phyloP scores from a whole-genome alignment of 2,888 invertebrate genomes.

The Ecliptopera silaceata region DNA sequence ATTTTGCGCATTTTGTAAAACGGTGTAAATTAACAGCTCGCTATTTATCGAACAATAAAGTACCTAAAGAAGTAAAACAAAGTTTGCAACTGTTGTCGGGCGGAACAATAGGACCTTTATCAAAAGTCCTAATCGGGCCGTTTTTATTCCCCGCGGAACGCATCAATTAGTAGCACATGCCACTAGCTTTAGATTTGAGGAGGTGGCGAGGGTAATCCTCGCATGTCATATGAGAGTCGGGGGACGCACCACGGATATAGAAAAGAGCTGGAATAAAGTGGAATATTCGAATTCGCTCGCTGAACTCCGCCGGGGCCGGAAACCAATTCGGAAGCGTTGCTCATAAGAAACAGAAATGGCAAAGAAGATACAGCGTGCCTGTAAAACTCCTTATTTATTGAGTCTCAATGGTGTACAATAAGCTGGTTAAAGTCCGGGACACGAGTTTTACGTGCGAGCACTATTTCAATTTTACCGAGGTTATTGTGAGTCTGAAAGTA shows the following conservation, averaged over 20 bases:
- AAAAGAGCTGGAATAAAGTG: conserved; percentile 50
- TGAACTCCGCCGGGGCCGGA: conserved; percentile 39
- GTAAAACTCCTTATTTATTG: conserved; percentile 48
- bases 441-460: conserved; percentile 25
- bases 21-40: conserved; percentile 37
- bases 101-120: conserved; percentile 31
- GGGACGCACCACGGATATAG: conserved; percentile 46
- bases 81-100: conserved; percentile 32
- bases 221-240: conserved; percentile 53
- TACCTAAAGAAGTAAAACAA: conserved; percentile 36
- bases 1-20: conserved; percentile 44
- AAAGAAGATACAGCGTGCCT: conserved; percentile 36
- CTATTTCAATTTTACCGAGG: conserved; percentile 32
- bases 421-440: conserved; percentile 32
- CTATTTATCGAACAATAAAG: conserved; percentile 31
- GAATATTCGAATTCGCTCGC: conserved; percentile 46
- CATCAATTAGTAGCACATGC: conserved; percentile 77
- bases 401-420: conserved; percentile 39
- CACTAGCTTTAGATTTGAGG: conserved; percentile 63
- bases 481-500: conserved; percentile 26
- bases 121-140: conserved; percentile 57
- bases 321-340: conserved; percentile 45
- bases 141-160: conserved; percentile 69
- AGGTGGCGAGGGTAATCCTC: conserved; percentile 60
- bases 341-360: conserved; percentile 43